Percentiles rank a stretch among this genome's conserved stretches.
Evolutionary conservation across 2,113 vertebrate genomes (phyloP).

Genomic region (Bos taurus): ARS-UCD2.0 NC_037330.1:83992001-83992500

Average conservation of each 20-base stretch:
- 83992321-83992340: background rate
- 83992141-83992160: background rate
- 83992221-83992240: background rate
- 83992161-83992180: background rate
- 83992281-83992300: background rate
- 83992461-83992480: background rate
- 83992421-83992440: background rate
- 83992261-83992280: background rate
- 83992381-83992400: background rate
- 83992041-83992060: background rate
- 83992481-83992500: background rate
- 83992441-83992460: slow-evolving; percentile 12
- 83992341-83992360: background rate
- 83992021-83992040: background rate
- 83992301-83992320: background rate
- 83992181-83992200: background rate
- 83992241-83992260: background rate
- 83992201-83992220: background rate
- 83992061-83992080: background rate
- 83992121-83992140: background rate
- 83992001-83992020: background rate
- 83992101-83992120: background rate
- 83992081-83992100: background rate
- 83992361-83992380: background rate
- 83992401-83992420: background rate